A percentile compares a stretch with the other conserved stretches of the same genome.
Conservation (phyloP, 2,113 vertebrate species). For the Antigone vipio region DNA sequence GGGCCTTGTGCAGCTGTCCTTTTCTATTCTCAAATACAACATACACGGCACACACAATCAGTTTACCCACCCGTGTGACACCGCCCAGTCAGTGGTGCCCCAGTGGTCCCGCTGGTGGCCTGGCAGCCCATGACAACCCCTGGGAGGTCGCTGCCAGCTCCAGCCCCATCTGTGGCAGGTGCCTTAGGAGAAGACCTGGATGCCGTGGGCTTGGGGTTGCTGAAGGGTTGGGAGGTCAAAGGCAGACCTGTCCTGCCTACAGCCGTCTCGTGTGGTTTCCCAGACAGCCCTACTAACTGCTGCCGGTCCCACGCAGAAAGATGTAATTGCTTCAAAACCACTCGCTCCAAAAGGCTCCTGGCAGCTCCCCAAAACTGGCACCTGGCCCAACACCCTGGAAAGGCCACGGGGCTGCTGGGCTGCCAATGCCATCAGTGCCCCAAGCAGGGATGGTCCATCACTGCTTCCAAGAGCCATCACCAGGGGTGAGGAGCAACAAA, state of each 20-base stretch:
- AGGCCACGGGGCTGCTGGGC: background rate
- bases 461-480: background rate
- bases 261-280: background rate
- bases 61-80: background rate
- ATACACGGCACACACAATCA: rapidly evolving
- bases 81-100: rapidly evolving
- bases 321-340: background rate
- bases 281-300: background rate
- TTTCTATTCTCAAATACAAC: background rate
- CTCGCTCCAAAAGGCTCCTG: background rate
- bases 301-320: background rate
- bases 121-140: rapidly evolving
- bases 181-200: background rate
- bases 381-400: background rate
- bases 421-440: background rate
- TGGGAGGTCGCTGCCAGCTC: background rate
- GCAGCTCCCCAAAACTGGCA: background rate
- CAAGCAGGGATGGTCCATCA: background rate
- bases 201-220: rapidly evolving
- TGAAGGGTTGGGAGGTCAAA: background rate
- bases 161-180: background rate
- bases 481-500: background rate
- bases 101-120: background rate
- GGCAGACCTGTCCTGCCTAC: background rate
- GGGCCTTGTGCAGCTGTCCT: background rate